A percentile compares a stretch with the other conserved stretches of the same genome.
These are phyloP conservation scores for Halcyon chelicuti DNA, from an alignment of 2,797 vertebrate species.

Conservation along the genomic window DNA sequence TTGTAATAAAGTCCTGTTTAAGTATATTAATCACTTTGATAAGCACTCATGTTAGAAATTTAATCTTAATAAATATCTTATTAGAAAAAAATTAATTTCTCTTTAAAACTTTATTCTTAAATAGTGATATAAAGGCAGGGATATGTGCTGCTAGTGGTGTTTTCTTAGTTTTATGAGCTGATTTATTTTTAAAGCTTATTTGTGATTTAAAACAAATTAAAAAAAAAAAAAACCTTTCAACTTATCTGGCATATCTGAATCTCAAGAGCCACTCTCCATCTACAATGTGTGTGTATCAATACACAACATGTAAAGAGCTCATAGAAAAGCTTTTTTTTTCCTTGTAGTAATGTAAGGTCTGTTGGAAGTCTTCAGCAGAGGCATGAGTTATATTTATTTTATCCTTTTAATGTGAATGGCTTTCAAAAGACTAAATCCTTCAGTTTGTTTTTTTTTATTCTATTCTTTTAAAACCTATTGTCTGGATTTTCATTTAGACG, in stretches of 20 bases:
- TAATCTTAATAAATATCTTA: background rate
- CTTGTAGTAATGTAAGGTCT: background rate
- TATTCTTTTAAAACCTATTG: background rate
- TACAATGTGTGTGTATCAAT: background rate
- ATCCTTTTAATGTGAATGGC: background rate
- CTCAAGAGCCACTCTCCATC: background rate
- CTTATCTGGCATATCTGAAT: background rate
- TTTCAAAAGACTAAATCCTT: constrained; percentile 6
- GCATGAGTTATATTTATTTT: background rate
- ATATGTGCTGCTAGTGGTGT: background rate
- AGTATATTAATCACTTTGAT: background rate
- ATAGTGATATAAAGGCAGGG: background rate
- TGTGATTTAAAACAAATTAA: background rate
- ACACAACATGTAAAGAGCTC: background rate
- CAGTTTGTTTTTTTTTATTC: background rate
- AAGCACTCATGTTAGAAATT: background rate
- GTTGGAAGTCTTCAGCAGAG: background rate
- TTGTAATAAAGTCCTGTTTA: background rate
- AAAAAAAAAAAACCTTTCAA: background rate
- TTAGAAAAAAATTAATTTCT: background rate
- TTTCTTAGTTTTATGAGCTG: background rate
- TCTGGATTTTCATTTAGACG: background rate
- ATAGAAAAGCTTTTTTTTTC: background rate
- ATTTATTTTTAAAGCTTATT: background rate
- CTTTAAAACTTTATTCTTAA: background rate